Conservation (phyloP, 2,888 invertebrate genomes). For the Pseudoips prasinana region DNA sequence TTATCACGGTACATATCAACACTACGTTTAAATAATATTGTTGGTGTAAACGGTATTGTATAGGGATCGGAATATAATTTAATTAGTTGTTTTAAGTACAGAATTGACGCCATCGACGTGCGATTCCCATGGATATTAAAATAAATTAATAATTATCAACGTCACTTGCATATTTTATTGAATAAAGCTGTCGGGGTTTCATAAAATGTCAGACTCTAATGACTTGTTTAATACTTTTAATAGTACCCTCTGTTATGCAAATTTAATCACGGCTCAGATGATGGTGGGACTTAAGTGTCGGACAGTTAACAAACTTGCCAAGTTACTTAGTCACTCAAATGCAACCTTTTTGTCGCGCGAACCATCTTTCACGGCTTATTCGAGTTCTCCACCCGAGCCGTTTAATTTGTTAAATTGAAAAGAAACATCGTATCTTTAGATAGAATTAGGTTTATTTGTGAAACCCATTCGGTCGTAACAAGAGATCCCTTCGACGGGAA, state of each 20-base stretch:
- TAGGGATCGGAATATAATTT: too few species aligned
- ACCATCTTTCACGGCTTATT: slow-evolving; percentile 33
- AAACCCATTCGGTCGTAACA: slow-evolving; percentile 71
- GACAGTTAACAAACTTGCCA: slow-evolving; percentile 18
- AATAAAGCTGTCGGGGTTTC: slow-evolving; percentile 11
- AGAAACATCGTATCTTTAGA: slow-evolving; percentile 72
- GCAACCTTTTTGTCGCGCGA: slow-evolving; percentile 17
- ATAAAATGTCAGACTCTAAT: slow-evolving; percentile 13
- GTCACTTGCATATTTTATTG: too few species aligned
- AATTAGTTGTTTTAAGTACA: too few species aligned
- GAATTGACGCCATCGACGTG: too few species aligned
- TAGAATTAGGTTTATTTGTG: slow-evolving; percentile 75
- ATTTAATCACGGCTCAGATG: slow-evolving; percentile 23
- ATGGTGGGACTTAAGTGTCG: slow-evolving; percentile 15
- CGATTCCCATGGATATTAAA: too few species aligned
- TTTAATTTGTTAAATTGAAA: slow-evolving; percentile 79
- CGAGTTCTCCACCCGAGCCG: slow-evolving; percentile 39
- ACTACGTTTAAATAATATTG: too few species aligned
- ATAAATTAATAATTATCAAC: too few species aligned
- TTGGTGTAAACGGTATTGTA: too few species aligned
- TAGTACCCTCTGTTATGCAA: slow-evolving; percentile 13
- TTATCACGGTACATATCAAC: too few species aligned
- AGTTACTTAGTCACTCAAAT: slow-evolving; percentile 13
- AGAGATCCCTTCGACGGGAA: slow-evolving; percentile 67
- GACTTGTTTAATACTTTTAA: slow-evolving; percentile 6